Conservation (phyloP, 2,797 vertebrate species). For the Spea hammondii region DNA sequence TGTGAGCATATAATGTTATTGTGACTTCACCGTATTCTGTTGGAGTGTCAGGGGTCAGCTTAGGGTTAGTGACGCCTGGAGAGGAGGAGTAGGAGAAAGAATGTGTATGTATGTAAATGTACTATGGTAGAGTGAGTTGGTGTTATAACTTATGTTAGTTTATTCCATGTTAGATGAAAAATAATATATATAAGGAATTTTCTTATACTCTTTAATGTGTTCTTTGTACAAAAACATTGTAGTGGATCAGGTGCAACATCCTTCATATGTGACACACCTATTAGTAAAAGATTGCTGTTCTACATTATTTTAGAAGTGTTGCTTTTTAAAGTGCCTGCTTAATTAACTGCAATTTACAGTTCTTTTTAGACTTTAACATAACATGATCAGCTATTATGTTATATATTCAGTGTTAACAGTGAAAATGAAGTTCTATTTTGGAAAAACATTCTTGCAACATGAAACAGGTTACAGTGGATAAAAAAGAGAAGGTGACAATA, state of each 20-base stretch:
- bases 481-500: slow-evolving; percentile 13
- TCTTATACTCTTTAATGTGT: no score
- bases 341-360: slow-evolving; percentile 12
- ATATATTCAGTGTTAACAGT: slow-evolving; percentile 33
- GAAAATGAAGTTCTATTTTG: slow-evolving; percentile 30
- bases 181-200: no score
- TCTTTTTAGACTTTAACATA: background rate
- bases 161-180: no score
- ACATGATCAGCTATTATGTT: slow-evolving; percentile 10
- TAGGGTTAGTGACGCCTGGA: no score
- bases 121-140: no score
- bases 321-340: background rate
- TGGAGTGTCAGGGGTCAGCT: no score
- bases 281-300: background rate
- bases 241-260: background rate
- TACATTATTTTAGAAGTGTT: background rate
- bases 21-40: no score
- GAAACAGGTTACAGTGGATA: slow-evolving; percentile 16
- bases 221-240: no score
- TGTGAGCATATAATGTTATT: no score
- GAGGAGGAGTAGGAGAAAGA: no score
- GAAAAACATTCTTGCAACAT: slow-evolving; percentile 9
- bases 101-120: no score
- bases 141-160: no score
- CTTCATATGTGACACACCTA: background rate